Base-by-base conservation (phyloP, 2,797 vertebrate genomes). In the Neosalanx taihuensis region DNA sequence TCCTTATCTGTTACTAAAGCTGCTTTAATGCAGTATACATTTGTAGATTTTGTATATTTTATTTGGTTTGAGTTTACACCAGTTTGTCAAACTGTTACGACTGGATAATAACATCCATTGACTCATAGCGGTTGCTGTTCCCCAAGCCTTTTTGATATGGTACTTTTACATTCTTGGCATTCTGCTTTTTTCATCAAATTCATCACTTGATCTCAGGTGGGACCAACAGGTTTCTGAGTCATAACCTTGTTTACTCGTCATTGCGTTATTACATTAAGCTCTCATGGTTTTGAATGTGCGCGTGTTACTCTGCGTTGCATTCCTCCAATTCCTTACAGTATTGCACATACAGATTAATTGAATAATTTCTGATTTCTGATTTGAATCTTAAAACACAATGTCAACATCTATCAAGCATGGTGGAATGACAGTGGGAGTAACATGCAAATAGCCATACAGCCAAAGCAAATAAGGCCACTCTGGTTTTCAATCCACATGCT, bases 21-120 rank as follows among this genome's bases (percentile, higher is more conserved):
- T 35, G 49, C 80, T 79, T 72, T 71, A 73, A 74, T 62, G 64
- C 29, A 72, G 81, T 74, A 18, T 63, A 62, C 29, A 2, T 51
- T 49, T 61, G 9, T 62, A 62, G 18, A 63, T 49, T 79, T 70
- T 33, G 1, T 29, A 15, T 37, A 20, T 70, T 69, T 78, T n/a
- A n/a, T n/a, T n/a, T 72, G 31, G 7, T 78, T 77, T 68, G 31
- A 67, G 49, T 53, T 56, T 31, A 31, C 46, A 56, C 65, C 46
- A 17, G 46, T n/a, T 67, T 67, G 13, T 26, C 65, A 23, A 67
- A 10, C 15, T 49, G 9, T 9, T 30, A 30, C 26, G 4, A 67
- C 29, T 3, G 65, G 20, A 26, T 1, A 49, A 17, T 67, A 26
- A 53, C 20, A 9, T 15, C 15, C 62, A n/a, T 60, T 12, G 58